Evolutionary conservation across 2,113 vertebrate genomes (phyloP), one percentile per base, ranked within the genome.

Genomic region (Calypte anna): DNA sequence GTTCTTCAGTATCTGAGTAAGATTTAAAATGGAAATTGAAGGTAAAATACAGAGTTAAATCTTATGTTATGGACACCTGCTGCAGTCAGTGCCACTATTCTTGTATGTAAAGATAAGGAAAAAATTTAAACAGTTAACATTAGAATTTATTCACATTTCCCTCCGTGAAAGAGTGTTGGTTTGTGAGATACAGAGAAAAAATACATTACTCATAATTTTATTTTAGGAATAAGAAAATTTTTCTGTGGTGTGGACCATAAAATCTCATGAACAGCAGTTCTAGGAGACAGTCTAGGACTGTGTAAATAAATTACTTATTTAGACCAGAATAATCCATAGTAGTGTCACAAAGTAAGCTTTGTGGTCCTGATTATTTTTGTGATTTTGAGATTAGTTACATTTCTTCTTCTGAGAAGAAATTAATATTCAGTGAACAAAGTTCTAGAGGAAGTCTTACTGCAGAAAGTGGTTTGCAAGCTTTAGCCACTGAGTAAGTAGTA

Each of bases 201-300:
- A 91, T 92, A 33, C 51, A 59, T 92, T 96, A 93, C 86, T 92
- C 50, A 95, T 96, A 51, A 91, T 95, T 97, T 94, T 69, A 57
- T 83, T 61, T 66, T 94, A 91, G 69, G 86, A 95, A 91, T 84
- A 87, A 58, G 54, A 80, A 79, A 88, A 94, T 83, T 86, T 50
- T 51, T 94, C n/a, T 92, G 91, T 94, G 86, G 69, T 83, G 44
- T 40, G 31, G 57, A 73, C 64, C 85, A 48, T 86, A 95, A 96
- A 97, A 97, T 92, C 86, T 89, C 88, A 88, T 96, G 95, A 96
- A 63, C 33, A 43, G n/a, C 40, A 92, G 64, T 68, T 69, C 84
- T 93, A 58, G 31, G 78, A 92, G 84, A 59, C 22, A 36, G 16
- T 53, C 51, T 53, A 67, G 27, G 57, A 80, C 40, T 40, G 64